Conservation (phyloP, 2,888 invertebrate genomes). For the Allophyes oxyacanthae region DNA sequence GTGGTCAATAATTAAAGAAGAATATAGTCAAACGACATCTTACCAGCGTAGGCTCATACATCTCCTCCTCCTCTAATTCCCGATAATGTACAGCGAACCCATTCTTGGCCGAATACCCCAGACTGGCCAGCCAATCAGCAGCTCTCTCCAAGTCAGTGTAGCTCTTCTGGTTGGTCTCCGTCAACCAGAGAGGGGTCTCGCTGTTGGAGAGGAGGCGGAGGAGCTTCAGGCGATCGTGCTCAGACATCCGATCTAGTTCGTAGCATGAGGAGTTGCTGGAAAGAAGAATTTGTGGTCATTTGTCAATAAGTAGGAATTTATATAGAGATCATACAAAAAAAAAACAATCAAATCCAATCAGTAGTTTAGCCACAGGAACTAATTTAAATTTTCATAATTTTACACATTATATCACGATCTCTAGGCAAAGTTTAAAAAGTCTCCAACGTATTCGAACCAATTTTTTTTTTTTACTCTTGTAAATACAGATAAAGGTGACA, state of each 20-base stretch:
- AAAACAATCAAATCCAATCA: too few relatives aligned
- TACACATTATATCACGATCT: too few relatives aligned
- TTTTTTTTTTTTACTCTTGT: too few relatives aligned
- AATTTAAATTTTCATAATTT: too few relatives aligned
- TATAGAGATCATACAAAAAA: too few relatives aligned
- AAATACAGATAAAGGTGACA: too few relatives aligned
- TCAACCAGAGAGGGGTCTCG: slow-evolving; percentile 78
- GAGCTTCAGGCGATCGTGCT: slow-evolving; percentile 69
- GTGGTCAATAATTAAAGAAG: too few relatives aligned
- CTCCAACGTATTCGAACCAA: too few relatives aligned
- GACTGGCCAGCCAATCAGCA: slow-evolving; percentile 92
- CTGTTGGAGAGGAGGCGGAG: slow-evolving; percentile 69
- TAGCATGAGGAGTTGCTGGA: slow-evolving; percentile 78
- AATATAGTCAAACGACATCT: slow-evolving; percentile 56
- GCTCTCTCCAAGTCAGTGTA: slow-evolving; percentile 86
- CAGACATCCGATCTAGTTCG: slow-evolving; percentile 76
- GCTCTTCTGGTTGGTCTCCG: slow-evolving; percentile 62
- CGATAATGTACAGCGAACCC: slow-evolving; percentile 93
- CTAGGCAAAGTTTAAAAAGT: too few relatives aligned
- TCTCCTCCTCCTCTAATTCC: slow-evolving; percentile 90
- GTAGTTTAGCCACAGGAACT: too few relatives aligned
- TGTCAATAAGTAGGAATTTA: too few relatives aligned
- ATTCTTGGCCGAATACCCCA: slow-evolving; percentile 92
- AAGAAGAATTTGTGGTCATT: slow-evolving; percentile 5
- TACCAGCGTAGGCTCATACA: slow-evolving; percentile 91